Conservation (phyloP, 2,797 vertebrate genomes). For the Galaxias olidus region DNA sequence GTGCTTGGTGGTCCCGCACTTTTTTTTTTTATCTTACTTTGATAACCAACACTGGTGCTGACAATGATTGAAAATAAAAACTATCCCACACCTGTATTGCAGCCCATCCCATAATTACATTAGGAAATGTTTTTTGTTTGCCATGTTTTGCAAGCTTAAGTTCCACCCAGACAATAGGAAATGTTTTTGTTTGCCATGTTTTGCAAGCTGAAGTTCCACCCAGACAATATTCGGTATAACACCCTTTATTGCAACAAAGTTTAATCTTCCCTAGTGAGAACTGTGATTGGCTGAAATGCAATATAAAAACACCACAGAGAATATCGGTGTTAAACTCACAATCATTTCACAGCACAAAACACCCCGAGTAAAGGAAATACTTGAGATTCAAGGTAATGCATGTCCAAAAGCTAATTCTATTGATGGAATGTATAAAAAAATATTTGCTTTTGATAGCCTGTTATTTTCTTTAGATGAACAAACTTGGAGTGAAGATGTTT, state of each 20-base stretch:
- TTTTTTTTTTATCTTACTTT: too few relatives aligned
- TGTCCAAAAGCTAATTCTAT: neutral
- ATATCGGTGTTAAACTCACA: neutral
- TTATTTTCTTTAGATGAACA: conserved; percentile 2
- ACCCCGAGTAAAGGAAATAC: neutral
- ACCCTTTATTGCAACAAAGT: neutral
- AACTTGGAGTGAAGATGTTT: neutral
- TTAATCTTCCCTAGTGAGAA: neutral
- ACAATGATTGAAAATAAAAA: too few relatives aligned
- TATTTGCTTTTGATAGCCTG: neutral
- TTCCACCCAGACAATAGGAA: neutral
- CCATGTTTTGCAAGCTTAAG: neutral
- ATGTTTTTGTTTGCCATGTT: neutral
- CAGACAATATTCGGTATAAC: conserved; percentile 1
- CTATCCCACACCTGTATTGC: too few relatives aligned
- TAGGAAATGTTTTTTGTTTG: neutral
- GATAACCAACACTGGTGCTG: too few relatives aligned
- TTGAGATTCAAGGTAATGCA: conserved; percentile 13
- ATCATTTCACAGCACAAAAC: neutral
- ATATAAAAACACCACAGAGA: conserved; percentile 3
- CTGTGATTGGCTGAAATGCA: conserved; percentile 7
- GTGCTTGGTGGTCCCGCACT: too few relatives aligned
- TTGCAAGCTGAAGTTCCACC: neutral
- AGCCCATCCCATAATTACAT: neutral
- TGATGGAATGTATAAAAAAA: neutral